Evolutionary conservation across 2,113 vertebrate species (phyloP), one percentile per base, ranked within the genome.

Genomic region (Chaetodon auriga): DNA sequence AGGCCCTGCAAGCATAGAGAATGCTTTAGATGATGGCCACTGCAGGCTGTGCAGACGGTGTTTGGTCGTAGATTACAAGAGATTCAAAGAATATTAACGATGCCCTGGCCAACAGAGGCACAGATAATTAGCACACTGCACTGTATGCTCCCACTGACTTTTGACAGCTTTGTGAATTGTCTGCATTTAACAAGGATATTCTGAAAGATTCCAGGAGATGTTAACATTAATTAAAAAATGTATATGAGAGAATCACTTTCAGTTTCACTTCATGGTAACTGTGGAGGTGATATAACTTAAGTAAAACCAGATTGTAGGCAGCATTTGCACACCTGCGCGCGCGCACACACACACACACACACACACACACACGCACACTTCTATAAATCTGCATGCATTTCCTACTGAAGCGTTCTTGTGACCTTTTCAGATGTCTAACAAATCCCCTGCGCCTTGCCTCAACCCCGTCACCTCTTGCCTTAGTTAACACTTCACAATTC

Each of bases 391-490:
- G 69, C 70, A 68, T 75, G 54, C 63, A 71, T 78, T 83, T 81
- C 73, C 19, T 16, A 16, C 65, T 64, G 11, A 19, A 14, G 30
- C 0, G 10, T n/a, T 58, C 36, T 73, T 45, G 43, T 75, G 75
- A 90, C 85, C 87, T 87, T 90, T 85, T 77, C 35, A 75, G 49
- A 64, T 68, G 64, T 83, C 77, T 61, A 62, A 80, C 69, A 85
- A 85, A 84, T 73, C 75, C 69, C 61, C 6, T 13, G 38, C 61
- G 57, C 54, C 16, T 74, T 21, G 79, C 64, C 58, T 78, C 68
- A 23, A n/a, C n/a, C 19, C 36, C 3, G 21, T 81, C 71, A 77
- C 84, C 38, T 48, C 73, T 49, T 6, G 7, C 62, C 68, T 83
- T 76, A 65, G 65, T 68, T 71, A 79, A 81, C 16, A 25, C 57